Conservation (phyloP, 2,888 invertebrate genomes). For the Tipula confusa region DNA sequence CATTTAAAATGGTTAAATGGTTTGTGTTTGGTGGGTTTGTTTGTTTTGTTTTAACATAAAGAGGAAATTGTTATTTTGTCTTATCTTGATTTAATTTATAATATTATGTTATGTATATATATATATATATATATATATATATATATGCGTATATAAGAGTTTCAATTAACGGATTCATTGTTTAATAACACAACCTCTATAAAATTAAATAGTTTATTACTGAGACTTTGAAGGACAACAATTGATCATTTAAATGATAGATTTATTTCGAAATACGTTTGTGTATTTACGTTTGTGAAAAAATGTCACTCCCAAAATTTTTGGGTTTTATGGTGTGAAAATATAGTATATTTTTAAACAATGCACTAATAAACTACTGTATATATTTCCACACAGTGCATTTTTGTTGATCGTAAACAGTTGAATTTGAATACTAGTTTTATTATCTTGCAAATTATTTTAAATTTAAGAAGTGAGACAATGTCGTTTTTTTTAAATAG, state of each 20-base stretch:
- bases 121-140: too few relatives aligned
- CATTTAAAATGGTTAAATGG: slow-evolving; percentile 5
- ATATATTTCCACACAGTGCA: not conserved
- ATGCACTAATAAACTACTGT: not conserved
- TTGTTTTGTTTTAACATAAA: not conserved
- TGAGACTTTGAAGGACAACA: not conserved
- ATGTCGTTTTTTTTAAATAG: too few relatives aligned
- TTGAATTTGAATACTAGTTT: too few relatives aligned
- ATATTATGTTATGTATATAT: too few relatives aligned
- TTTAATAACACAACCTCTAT: not conserved
- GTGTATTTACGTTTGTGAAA: not conserved
- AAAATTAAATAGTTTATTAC: not conserved
- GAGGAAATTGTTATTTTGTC: slow-evolving; percentile 12
- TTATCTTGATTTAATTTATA: not conserved
- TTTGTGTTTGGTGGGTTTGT: slow-evolving; percentile 25
- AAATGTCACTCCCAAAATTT: not conserved
- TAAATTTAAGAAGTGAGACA: too few relatives aligned
- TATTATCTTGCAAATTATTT: too few relatives aligned
- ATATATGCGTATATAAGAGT: not conserved
- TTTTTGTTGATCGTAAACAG: too few relatives aligned
- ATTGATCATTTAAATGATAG: not conserved
- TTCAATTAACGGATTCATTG: slow-evolving; percentile 4
- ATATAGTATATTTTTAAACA: not conserved
- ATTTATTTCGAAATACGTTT: not conserved
- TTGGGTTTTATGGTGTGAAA: not conserved